Evolutionary conservation across 2,888 invertebrate species (phyloP).

Genomic region (Mycogona germanica): DNA sequence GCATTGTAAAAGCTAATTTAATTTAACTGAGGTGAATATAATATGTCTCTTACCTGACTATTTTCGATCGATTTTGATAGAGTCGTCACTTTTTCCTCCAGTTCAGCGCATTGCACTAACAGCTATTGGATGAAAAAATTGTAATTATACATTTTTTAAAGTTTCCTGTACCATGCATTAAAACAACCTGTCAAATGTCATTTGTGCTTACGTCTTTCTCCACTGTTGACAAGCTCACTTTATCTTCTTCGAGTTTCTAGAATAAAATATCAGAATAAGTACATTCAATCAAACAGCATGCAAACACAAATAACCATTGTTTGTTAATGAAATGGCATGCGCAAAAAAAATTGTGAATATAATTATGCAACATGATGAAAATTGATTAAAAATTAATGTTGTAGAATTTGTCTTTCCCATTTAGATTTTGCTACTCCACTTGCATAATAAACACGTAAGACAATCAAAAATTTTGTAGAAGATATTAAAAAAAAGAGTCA

Average conservation of each 20-base stretch:
- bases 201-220: constrained; percentile 39
- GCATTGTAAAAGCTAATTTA: too few relatives aligned
- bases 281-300: too few relatives aligned
- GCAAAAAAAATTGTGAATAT: too few relatives aligned
- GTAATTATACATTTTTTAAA: constrained; percentile 2
- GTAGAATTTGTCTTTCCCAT: too few relatives aligned
- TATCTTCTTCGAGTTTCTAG: constrained; percentile 27
- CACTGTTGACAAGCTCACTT: constrained; percentile 25
- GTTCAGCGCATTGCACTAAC: constrained; percentile 19
- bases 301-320: not conserved
- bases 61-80: constrained; percentile 13
- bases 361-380: too few relatives aligned
- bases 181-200: not conserved
- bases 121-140: too few relatives aligned
- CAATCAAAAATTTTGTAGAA: too few relatives aligned
- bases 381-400: too few relatives aligned
- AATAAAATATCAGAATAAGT: constrained; percentile 10
- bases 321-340: not conserved
- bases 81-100: constrained; percentile 19
- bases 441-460: too few relatives aligned
- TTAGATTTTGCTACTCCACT: too few relatives aligned
- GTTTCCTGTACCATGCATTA: not conserved
- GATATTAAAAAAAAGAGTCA: too few relatives aligned
- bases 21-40: too few relatives aligned
- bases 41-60: constrained; percentile 6